Conservation (phyloP, 2,113 vertebrate genomes). For the Hippolais icterina region DNA sequence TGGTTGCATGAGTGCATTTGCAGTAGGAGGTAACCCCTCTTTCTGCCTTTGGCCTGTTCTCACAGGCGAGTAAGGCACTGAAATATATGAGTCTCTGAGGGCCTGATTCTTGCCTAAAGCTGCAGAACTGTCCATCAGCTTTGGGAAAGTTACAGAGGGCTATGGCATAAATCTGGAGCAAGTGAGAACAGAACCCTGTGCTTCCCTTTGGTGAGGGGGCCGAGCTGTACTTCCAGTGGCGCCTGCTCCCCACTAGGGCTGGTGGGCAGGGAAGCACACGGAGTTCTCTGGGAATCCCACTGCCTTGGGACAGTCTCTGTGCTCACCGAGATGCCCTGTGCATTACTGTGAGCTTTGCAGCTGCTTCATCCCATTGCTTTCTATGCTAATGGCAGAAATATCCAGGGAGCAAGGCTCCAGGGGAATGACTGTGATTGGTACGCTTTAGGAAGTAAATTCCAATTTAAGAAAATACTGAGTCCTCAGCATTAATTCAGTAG, state of each 20-base stretch:
- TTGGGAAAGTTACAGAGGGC: neutral
- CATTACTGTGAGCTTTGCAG: neutral
- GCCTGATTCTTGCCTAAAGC: neutral
- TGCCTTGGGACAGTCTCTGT: accelerated
- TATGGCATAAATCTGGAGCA: neutral
- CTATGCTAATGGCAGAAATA: neutral
- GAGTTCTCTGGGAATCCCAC: neutral
- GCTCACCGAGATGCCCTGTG: neutral
- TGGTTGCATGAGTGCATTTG: slow-evolving; percentile 36
- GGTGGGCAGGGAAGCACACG: accelerated
- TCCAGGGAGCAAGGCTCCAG: neutral
- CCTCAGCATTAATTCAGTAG: neutral
- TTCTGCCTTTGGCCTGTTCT: slow-evolving; percentile 42
- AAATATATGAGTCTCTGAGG: neutral
- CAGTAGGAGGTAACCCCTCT: slow-evolving; percentile 22
- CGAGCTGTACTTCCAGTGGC: accelerated
- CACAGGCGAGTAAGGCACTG: neutral
- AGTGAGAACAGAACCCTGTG: neutral
- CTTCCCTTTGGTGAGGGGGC: neutral
- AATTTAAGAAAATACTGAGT: neutral
- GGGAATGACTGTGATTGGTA: neutral
- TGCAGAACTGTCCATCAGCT: neutral
- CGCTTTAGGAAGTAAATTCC: neutral
- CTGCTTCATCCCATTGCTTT: neutral
- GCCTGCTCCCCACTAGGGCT: neutral